These are phyloP conservation scores for Bungarus multicinctus DNA, from an alignment of 2,113 vertebrate genomes.

Conservation along the genomic window DNA sequence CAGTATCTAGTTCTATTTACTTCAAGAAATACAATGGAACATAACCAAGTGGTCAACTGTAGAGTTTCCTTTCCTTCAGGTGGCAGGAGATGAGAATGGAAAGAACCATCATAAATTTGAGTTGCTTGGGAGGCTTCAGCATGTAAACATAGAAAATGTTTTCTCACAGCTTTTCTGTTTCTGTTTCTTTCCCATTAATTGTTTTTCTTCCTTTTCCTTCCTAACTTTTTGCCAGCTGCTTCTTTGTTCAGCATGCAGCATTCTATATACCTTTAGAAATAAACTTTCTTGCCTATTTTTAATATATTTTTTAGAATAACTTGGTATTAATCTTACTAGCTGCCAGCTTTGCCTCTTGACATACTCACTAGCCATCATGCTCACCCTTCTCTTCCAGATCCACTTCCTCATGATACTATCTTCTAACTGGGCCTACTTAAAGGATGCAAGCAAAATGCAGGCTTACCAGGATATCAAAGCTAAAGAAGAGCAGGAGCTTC, in stretches of 20 bases:
- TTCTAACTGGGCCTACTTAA: constrained; percentile 99
- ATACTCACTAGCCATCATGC: constrained; percentile 94
- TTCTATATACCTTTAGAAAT: constrained; percentile 49
- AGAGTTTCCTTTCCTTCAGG: neutral
- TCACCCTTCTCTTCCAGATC: constrained; percentile 99
- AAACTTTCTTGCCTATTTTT: constrained; percentile 57
- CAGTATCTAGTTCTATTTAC: constrained; percentile 44
- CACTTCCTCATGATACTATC: constrained; percentile 99
- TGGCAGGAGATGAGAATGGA: neutral
- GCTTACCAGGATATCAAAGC: constrained; percentile 98
- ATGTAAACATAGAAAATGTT: constrained; percentile 7
- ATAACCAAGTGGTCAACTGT: neutral
- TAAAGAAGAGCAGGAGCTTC: constrained; percentile 98
- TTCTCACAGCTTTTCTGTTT: constrained; percentile 32
- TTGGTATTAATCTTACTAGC: constrained; percentile 81
- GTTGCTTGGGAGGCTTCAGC: constrained; percentile 47
- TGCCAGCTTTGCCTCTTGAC: constrained; percentile 92
- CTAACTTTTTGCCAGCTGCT: constrained; percentile 68
- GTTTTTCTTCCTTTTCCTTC: constrained; percentile 55
- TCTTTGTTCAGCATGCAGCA: constrained; percentile 65
- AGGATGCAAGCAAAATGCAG: constrained; percentile 98
- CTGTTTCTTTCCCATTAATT: constrained; percentile 56
- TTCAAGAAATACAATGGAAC: constrained; percentile 54
- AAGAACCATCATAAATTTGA: constrained; percentile 36
- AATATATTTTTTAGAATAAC: constrained; percentile 66